phyloP scores from a whole-genome alignment of 2,888 invertebrate species.

The Melinopterus prodromus region DNA sequence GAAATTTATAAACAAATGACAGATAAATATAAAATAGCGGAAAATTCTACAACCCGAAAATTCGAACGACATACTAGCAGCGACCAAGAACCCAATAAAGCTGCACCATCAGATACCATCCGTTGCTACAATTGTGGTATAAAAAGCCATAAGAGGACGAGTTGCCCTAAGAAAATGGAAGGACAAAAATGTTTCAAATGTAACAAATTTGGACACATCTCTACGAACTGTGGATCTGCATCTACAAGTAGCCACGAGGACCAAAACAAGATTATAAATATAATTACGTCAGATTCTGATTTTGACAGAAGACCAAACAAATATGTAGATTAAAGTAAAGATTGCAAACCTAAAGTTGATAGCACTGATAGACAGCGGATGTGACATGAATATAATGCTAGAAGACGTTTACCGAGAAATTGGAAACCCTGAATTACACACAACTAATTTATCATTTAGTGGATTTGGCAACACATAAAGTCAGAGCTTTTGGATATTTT shows the following conservation, averaged over 20 bases:
- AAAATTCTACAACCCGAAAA: too few species aligned
- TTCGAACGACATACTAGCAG: too few species aligned
- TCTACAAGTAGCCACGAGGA: background rate
- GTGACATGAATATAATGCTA: background rate
- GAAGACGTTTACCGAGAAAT: background rate
- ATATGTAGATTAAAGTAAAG: too few species aligned
- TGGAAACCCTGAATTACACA: background rate
- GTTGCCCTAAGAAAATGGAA: too few species aligned
- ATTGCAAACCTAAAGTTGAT: background rate
- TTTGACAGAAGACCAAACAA: too few species aligned
- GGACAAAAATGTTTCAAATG: too few species aligned
- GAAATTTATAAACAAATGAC: conserved; percentile 39
- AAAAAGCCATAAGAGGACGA: too few species aligned
- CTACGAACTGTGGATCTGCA: background rate
- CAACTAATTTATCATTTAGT: background rate
- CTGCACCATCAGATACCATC: too few species aligned
- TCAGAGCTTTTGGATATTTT: background rate
- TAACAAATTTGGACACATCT: background rate
- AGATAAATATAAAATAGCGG: conserved; percentile 10
- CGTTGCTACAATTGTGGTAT: too few species aligned
- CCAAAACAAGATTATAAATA: background rate
- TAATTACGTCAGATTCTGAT: background rate
- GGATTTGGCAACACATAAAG: background rate
- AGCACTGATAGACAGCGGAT: background rate
- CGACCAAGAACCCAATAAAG: too few species aligned